Evolutionary conservation across 1,140 invertebrate genomes (phyloP), one percentile per base, ranked within the genome.

Genomic region (Conopomorpha cramerella): DNA sequence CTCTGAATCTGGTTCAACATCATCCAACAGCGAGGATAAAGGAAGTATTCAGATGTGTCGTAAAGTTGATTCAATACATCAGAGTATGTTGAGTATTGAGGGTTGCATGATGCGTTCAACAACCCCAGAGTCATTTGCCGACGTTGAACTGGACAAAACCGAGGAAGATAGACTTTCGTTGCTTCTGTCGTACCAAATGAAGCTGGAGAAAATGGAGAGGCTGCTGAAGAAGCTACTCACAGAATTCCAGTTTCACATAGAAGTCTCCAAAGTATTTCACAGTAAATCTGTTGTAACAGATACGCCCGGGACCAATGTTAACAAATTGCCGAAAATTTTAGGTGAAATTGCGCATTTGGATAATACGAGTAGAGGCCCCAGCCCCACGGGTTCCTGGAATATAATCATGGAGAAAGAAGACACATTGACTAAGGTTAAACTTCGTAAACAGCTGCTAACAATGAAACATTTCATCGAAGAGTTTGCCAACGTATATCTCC

Each of bases 161-260:
- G 62, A 71, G 23, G 56, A 64, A 19, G 53, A 68, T 39, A 27
- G 62, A 3, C 41, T 56, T 0, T 46, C 41, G 4, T 33, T 71
- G 6, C 43, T 76, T 1, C 17, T 53, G 0, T 55, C 55, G 14
- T 76, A 72, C 39, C 57, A 68, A 41, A 45, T 48, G 30, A 63
- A 62, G 28, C 45, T 76, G 1, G 60, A 64, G 15, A 68, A 63
- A 36, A 45, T 71, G n/a, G 62, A 71, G 16, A 33, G 34, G 15
- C 31, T 62, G 0, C 37, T 68, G 7, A 64, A 64, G 32, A 62
- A 66, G 19, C 14, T 76, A 17, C 38, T 76, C 0, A 47, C 49
- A 1, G 71, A 76, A 34, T 68, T 71, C 17, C 56, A 72, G 31
- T 72, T 71, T 36, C 62, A 70, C 12, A 63, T 76, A 18, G 58